A percentile compares a stretch with the other conserved stretches of the same genome.
phyloP scores from a whole-genome alignment of 2,113 vertebrate genomes.

The Paratilapia polleni region DNA sequence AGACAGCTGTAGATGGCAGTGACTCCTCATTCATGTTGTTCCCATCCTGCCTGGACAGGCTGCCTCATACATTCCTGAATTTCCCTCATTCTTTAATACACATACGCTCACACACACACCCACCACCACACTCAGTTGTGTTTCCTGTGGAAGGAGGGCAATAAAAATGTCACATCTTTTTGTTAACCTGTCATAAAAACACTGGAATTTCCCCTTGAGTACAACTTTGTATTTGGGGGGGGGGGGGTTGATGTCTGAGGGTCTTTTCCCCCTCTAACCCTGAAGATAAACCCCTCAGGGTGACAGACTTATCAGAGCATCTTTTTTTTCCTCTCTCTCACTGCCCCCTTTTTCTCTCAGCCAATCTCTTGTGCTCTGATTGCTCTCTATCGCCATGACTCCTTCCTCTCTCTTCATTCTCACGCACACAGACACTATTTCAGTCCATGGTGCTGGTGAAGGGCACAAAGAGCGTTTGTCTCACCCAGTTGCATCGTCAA shows the following conservation, averaged over 20 bases:
- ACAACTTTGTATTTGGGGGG: not conserved
- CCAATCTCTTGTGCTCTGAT: conserved; percentile 44
- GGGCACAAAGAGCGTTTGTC: conserved; percentile 72
- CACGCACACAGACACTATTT: conserved; percentile 55
- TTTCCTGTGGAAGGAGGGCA: conserved; percentile 24
- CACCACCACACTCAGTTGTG: not conserved
- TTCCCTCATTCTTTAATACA: conserved; percentile 60
- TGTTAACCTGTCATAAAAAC: conserved; percentile 14
- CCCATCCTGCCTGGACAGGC: conserved; percentile 72
- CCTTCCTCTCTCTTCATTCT: conserved; percentile 49
- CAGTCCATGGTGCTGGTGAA: conserved; percentile 41
- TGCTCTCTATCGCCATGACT: conserved; percentile 45
- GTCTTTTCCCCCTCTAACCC: not conserved
- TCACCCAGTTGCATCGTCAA: conserved; percentile 47
- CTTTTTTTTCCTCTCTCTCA: not conserved
- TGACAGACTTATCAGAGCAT: conserved; percentile 35
- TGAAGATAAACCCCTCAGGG: conserved; percentile 17
- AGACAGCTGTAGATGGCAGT: not conserved
- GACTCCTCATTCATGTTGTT: not conserved
- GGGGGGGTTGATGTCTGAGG: conserved; percentile 6
- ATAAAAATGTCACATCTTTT: conserved; percentile 18
- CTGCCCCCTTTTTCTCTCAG: conserved; percentile 11
- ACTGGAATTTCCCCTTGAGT: not conserved
- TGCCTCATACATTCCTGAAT: conserved; percentile 61
- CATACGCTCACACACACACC: not conserved